phyloP scores from a whole-genome alignment of 2,888 invertebrate genomes.

The Tetranychus piercei region DNA sequence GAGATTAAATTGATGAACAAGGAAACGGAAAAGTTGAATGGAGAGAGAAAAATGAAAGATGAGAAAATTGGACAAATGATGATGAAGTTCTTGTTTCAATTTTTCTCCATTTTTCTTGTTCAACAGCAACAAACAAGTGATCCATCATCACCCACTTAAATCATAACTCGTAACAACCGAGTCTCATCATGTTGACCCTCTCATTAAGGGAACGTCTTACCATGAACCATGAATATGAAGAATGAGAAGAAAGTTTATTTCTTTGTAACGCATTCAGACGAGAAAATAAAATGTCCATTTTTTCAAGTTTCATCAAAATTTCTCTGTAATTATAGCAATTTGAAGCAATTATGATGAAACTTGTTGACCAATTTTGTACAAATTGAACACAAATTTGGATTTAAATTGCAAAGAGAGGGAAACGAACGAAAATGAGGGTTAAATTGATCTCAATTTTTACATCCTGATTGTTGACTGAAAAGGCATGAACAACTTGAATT shows the following conservation, averaged over 20 bases:
- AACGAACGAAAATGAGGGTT: neutral
- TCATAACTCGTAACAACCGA: neutral
- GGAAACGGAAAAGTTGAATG: too few species aligned
- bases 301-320: neutral
- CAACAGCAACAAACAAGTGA: neutral
- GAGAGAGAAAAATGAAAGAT: too few species aligned
- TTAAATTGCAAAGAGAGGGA: too few species aligned
- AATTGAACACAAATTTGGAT: neutral
- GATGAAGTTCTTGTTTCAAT: too few species aligned
- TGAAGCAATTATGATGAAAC: neutral
- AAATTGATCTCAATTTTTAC: too few species aligned
- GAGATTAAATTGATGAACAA: too few species aligned
- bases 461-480: too few species aligned
- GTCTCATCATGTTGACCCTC: neutral
- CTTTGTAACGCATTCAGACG: neutral
- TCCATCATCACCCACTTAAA: neutral
- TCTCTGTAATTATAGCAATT: neutral
- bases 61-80: too few species aligned
- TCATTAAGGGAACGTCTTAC: neutral
- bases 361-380: neutral
- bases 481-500: neutral
- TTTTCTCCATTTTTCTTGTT: neutral
- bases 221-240: too few species aligned
- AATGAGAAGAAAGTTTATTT: neutral
- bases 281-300: neutral